Percentiles rank a stretch among this genome's conserved stretches.
These are phyloP conservation scores for Callyntrura sp. DNA, from an alignment of 2,888 invertebrate species.

Conservation along the genomic window DNA sequence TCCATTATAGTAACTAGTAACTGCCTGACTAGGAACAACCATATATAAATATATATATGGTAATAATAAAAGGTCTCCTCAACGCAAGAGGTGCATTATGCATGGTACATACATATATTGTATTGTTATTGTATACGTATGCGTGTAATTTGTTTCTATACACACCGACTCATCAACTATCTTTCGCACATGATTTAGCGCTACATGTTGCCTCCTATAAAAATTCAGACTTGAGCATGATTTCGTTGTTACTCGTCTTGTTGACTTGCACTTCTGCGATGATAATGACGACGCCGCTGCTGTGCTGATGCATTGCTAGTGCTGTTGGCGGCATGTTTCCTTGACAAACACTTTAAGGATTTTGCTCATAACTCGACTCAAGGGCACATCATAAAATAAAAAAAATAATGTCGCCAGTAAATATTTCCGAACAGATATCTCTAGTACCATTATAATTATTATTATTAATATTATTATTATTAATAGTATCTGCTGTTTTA, in stretches of 20 bases:
- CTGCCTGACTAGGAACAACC: background rate
- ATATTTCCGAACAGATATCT: background rate
- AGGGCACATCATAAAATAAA: constrained; percentile 50
- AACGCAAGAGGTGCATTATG: no score
- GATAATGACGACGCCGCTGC: background rate
- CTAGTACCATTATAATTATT: no score
- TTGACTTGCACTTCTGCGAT: constrained; percentile 37
- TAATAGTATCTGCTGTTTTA: background rate
- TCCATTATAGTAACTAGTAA: background rate
- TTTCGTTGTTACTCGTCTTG: constrained; percentile 44
- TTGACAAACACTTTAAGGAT: constrained; percentile 67
- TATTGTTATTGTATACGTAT: constrained; percentile 19
- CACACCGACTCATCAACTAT: constrained; percentile 2
- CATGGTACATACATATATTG: background rate
- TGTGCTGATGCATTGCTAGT: constrained; percentile 20
- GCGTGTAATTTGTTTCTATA: background rate
- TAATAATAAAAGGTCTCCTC: no score
- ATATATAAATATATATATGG: background rate
- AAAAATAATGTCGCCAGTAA: background rate
- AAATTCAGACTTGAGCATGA: constrained; percentile 55
- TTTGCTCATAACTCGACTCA: constrained; percentile 59
- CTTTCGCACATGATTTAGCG: background rate
- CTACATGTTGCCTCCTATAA: constrained; percentile 22
- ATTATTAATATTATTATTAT: no score
- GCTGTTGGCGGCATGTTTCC: constrained; percentile 60